These are phyloP conservation scores for Chrysomallon squamiferum DNA, from an alignment of 1,140 invertebrate genomes.

Conservation along the genomic window DNA sequence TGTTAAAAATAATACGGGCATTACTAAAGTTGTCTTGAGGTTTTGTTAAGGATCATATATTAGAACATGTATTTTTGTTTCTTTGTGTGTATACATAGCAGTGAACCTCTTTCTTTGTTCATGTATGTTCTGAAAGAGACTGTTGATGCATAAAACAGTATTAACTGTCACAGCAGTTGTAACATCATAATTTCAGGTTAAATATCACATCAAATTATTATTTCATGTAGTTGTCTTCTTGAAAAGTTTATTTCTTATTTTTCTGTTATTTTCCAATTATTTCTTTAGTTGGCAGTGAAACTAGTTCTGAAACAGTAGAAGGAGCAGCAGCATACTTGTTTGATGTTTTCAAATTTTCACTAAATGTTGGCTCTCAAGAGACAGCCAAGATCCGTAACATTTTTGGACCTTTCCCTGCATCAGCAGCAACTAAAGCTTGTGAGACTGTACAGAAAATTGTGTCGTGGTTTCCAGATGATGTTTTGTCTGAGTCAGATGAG, in stretches of 20 bases:
- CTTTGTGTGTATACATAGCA: too few relatives aligned
- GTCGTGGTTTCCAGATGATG: constrained; percentile 44
- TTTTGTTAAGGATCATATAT: too few relatives aligned
- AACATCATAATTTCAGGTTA: too few relatives aligned
- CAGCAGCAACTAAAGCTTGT: constrained; percentile 53
- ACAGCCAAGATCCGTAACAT: constrained; percentile 46
- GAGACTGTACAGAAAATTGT: constrained; percentile 46
- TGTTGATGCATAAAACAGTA: too few relatives aligned
- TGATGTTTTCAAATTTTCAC: constrained; percentile 70
- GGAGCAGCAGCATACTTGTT: constrained; percentile 71
- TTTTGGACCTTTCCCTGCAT: constrained; percentile 60
- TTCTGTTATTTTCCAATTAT: neutral
- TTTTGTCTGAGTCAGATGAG: neutral
- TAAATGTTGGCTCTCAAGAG: constrained; percentile 66
- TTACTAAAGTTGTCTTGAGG: too few relatives aligned
- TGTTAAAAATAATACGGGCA: too few relatives aligned
- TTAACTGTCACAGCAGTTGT: too few relatives aligned
- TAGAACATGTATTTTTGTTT: too few relatives aligned
- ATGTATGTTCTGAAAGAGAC: too few relatives aligned
- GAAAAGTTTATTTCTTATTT: constrained; percentile 6
- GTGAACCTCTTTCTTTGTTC: too few relatives aligned
- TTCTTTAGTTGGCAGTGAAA: constrained; percentile 63
- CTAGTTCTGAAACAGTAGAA: constrained; percentile 68
- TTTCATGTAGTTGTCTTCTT: neutral
- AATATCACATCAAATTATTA: too few relatives aligned